These are phyloP conservation scores for Cosmorhoe ocellata DNA, from an alignment of 2,888 invertebrate genomes.

Conservation along the genomic window DNA sequence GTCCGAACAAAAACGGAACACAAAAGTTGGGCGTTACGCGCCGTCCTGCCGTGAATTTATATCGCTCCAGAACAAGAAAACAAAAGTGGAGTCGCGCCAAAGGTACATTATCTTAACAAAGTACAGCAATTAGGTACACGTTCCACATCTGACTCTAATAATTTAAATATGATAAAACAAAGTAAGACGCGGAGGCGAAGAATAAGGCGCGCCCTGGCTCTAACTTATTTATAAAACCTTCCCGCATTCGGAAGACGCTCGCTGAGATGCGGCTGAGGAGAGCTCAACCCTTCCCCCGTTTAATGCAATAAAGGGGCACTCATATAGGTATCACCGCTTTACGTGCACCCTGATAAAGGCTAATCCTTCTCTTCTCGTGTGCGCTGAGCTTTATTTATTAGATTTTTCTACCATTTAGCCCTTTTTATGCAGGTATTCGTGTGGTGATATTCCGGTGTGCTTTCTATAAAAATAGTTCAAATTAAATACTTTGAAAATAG, in stretches of 20 bases:
- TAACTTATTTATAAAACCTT: slow-evolving; percentile 82
- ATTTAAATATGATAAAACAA: slow-evolving; percentile 83
- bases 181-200: slow-evolving; percentile 71
- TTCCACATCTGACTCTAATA: slow-evolving; percentile 82
- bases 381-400: slow-evolving; percentile 68
- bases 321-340: slow-evolving; percentile 80
- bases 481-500: no score
- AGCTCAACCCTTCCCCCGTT: slow-evolving; percentile 69
- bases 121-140: slow-evolving; percentile 83
- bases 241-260: slow-evolving; percentile 55
- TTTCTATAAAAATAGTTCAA: no score
- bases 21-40: slow-evolving; percentile 72
- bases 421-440: slow-evolving; percentile 19
- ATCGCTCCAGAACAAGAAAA: slow-evolving; percentile 78
- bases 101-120: slow-evolving; percentile 83
- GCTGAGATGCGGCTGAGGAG: slow-evolving; percentile 39
- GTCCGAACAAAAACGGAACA: slow-evolving; percentile 77
- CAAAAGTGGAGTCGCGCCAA: slow-evolving; percentile 81
- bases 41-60: slow-evolving; percentile 76
- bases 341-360: slow-evolving; percentile 73
- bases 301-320: slow-evolving; percentile 82
- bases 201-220: slow-evolving; percentile 68
- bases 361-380: slow-evolving; percentile 68
- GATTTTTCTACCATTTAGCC: slow-evolving; percentile 52
- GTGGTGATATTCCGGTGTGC: background rate